Evolutionary conservation across 1,140 invertebrate genomes (phyloP), one percentile per base, ranked within the genome.

Genomic region (Nephila pilipes): DNA sequence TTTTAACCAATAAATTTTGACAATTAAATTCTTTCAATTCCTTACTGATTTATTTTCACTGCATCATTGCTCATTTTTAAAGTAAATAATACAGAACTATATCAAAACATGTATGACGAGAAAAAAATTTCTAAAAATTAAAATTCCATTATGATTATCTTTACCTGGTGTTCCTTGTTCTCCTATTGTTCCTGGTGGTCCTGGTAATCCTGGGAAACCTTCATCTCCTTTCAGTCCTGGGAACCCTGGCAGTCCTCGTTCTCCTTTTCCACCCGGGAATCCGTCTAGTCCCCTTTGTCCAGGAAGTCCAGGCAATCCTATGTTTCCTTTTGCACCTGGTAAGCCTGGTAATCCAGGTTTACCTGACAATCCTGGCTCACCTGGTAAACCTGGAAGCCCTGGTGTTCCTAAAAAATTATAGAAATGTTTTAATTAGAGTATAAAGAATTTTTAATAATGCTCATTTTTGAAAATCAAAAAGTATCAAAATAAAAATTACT

Each of bases 281-380:
- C 97, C 97, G 46, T 96, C 96, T 57, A 94, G 93, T 79, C 96
- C 97, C n/a, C 96, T 95, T 94, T 96, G 96, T 63, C 97, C 97
- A 94, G 96, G 96, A 1, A 96, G 96, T 14, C 97, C 97, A 96
- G 95, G 22, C 96, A 95, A 25, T 97, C 97, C 95, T 97, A 96
- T 25, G 79, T 93, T 69, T 80, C 95, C 95, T 91, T 94, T 94
- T 87, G 94, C 94, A 85, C 97, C 97, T 25, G 96, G 69, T 94
- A 96, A 95, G 46, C 96, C 96, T 25, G 96, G 95, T 3, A 95
- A 94, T 46, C 96, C 96, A 22, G 95, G 94, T 94, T 96, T 96
- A 25, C 96, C 96, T 94, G 96, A 90, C 96, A 96, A 46, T 97
- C 97, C 94, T 93, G 69, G 38, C 25, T 85, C 87, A 38, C 87